Base-by-base conservation (phyloP, 1,140 invertebrate species). In the Batillaria attramentaria region DNA sequence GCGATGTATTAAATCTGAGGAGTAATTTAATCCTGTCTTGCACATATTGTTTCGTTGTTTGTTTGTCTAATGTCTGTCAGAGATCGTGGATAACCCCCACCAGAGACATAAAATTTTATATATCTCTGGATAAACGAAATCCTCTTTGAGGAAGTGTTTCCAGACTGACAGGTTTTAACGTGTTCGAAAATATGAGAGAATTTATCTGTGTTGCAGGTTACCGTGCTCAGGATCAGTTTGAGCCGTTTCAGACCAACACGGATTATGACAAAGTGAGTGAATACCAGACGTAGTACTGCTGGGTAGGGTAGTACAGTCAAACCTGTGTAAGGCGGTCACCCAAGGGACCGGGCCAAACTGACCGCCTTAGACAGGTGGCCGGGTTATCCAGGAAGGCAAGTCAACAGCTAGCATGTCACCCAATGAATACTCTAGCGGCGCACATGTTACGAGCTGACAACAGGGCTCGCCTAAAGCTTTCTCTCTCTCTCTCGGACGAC, bases 191-290 rank as follows among this genome's bases (percentile, higher is more conserved):
- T 18, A 4, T 54, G 43, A 54, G 16, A 33, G 13, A 24, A 6
- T 31, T 41, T 35, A 35, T 42, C 3, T 72, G 3, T 72, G 31
- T 81, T 76, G 33, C 73, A 85, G 82, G 79, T 81, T 72, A 84
- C 43, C 79, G 77, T 72, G 81, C 82, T 33, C 74, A 80, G 50
- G 33, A 72, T 33, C 39, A 73, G 62, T 81, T 80, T 62, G 57
- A 78, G 68, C 33, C 77, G 50, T 50, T 73, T 57, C 28, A 60
- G 73, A 20, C 69, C 42, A 10, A 57, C 13, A 72, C 60, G 24
- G 65, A 28, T 28, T 78, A 75, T 43, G 41, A 39, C 18, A 78
- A 68, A 16, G 37, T 74, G 20, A 69, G 60, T 66, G 66, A 43
- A 43, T 20, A 78, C n/a, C 8, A 39, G 66, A 37, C 24, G 57